Percentiles rank a stretch among this genome's conserved stretches.
Evolutionary conservation across 2,797 vertebrate genomes (phyloP).

Genomic region (Acrocephalus scirpaceus): DNA sequence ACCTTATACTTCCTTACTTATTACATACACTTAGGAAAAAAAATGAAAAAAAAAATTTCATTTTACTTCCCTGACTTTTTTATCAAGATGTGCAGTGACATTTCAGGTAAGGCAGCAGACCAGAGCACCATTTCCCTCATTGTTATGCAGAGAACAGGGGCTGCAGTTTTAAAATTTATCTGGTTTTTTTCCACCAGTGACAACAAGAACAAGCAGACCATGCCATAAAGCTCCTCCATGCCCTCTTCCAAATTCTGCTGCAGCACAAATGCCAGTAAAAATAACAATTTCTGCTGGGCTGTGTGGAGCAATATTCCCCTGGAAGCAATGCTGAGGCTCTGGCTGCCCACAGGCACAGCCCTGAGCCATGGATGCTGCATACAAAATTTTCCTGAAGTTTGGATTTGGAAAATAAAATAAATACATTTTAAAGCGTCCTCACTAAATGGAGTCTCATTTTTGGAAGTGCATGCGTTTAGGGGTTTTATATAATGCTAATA

Average conservation of each 20-base stretch:
- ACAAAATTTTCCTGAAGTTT: neutral
- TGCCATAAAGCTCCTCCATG: neutral
- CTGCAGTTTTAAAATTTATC: neutral
- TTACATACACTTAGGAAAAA: neutral
- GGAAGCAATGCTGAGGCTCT: neutral
- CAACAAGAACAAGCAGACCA: neutral
- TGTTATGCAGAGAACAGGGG: neutral
- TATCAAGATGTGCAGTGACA: neutral
- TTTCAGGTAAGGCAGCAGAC: neutral
- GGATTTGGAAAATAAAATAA: neutral
- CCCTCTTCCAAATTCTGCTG: neutral
- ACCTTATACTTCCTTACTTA: neutral
- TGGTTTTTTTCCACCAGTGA: neutral
- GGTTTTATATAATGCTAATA: neutral
- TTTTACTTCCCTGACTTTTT: neutral
- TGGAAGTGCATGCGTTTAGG: neutral
- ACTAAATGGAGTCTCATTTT: neutral
- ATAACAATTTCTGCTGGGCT: neutral
- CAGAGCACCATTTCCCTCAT: neutral
- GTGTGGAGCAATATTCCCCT: neutral
- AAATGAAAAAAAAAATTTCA: neutral
- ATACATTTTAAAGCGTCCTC: neutral
- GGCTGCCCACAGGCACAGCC: neutral
- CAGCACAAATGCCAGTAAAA: neutral
- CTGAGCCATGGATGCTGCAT: fast-evolving